Evolutionary conservation across 2,113 vertebrate genomes (phyloP), one percentile per base, ranked within the genome.

Genomic region (Patagioenas fasciata): DNA sequence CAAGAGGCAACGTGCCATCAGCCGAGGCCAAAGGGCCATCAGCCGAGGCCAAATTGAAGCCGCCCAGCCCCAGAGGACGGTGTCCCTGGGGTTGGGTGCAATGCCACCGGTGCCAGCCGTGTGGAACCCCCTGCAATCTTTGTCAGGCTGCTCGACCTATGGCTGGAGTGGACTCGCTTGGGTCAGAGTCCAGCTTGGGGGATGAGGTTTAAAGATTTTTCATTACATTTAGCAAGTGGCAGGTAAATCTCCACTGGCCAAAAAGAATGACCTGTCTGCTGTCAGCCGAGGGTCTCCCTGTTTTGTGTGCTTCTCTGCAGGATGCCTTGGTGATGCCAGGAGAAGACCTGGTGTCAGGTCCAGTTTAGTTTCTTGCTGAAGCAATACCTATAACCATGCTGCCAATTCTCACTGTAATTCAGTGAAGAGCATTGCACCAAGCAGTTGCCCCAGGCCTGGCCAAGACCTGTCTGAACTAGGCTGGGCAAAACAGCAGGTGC

Each of bases 341-440:
- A 47, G 85, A 48, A 69, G 26, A 47, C 8, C 10, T 80, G 67
- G 29, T 20, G 51, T 15, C 26, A 0, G 3, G 36, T 51, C n/a
- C 2, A 1, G 9, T 54, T 74, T 77, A 1, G 1, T 65, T 80
- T 60, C 50, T 85, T 69, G 71, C 58, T 80, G 40, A 36, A 85
- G 26, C 12, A 21, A 1, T 13, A 8, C 50, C 23, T 62, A 2
- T 28, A 40, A 47, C 7, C 23, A 0, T 13, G 19, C 38, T 0
- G 0, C 15, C 23, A 32, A 2, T 25, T 64, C 62, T 11, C n/a
- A 7, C 57, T 15, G 16, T 18, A 61, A 15, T 54, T 62, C 67
- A 47, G 8, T 38, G 16, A 60, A 62, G 36, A 77, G 6, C 4
- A 0, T 5, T 65, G 62, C 50, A 34, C 15, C 3, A 0, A 65